Percentiles rank a stretch among this genome's conserved stretches.
Conservation (phyloP, 2,113 vertebrate genomes). For the Nipponia nippon region DNA sequence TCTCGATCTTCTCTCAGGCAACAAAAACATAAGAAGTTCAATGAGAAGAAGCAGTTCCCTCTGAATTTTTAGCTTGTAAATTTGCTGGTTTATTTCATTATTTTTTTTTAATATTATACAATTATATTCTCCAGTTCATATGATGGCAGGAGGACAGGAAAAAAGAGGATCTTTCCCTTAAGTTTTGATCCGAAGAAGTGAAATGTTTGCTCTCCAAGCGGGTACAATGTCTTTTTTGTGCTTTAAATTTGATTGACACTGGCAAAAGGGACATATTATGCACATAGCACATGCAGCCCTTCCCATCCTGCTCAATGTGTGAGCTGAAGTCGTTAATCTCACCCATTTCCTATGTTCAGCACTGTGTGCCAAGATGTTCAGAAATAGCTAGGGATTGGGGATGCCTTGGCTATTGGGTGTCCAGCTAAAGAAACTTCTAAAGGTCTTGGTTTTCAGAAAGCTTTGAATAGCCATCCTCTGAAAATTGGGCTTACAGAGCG, state of each 20-base stretch:
- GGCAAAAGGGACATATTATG: constrained; percentile 29
- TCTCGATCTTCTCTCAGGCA: background rate
- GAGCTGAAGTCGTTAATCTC: constrained; percentile 41
- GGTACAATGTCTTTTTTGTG: constrained; percentile 11
- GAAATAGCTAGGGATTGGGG: constrained; percentile 34
- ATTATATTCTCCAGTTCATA: background rate
- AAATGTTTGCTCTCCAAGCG: background rate
- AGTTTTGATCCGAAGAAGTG: background rate
- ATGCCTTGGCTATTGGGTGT: constrained; percentile 37
- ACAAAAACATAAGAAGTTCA: background rate
- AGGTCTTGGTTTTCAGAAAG: constrained; percentile 34
- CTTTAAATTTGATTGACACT: constrained; percentile 40
- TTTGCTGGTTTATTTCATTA: background rate
- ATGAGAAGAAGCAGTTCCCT: background rate
- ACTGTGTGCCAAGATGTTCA: constrained; percentile 40
- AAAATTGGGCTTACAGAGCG: background rate
- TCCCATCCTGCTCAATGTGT: constrained; percentile 10
- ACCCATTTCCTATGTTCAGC: constrained; percentile 24
- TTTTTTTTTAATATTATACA: background rate
- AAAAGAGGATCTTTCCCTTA: background rate
- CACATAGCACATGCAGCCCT: background rate
- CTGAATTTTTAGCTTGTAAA: background rate
- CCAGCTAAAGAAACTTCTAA: constrained; percentile 8
- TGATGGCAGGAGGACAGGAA: background rate
- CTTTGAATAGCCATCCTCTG: background rate